Percentiles rank a stretch among this genome's conserved stretches.
phyloP scores from a whole-genome alignment of 2,888 invertebrate species.

The Falcaria lacertinaria region DNA sequence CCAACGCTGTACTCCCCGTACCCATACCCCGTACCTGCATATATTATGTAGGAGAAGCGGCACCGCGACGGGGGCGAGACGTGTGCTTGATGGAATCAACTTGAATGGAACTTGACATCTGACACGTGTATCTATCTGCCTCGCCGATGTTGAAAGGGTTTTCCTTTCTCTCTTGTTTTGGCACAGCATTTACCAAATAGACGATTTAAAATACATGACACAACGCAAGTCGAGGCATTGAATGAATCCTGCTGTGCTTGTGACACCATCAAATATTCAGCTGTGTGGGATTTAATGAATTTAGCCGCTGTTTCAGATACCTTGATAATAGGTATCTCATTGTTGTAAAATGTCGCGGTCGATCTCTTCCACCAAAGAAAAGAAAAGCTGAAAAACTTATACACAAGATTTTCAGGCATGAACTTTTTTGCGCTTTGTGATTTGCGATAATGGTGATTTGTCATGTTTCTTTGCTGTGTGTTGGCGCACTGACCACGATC shows the following conservation, averaged over 20 bases:
- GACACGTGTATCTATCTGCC: constrained; percentile 57
- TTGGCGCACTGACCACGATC: too few relatives aligned
- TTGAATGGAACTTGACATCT: constrained; percentile 69
- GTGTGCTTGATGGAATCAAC: constrained; percentile 60
- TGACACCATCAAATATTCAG: not conserved
- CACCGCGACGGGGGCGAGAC: constrained; percentile 35
- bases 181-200: constrained; percentile 3
- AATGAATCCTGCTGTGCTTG: not conserved
- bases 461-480: too few relatives aligned
- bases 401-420: too few relatives aligned
- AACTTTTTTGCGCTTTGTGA: too few relatives aligned
- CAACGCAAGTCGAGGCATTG: not conserved
- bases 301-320: not conserved
- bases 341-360: too few relatives aligned
- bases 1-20: constrained; percentile 31
- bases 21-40: constrained; percentile 45
- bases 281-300: not conserved
- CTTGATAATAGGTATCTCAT: not conserved
- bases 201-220: not conserved
- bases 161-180: constrained; percentile 9
- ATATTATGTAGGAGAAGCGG: constrained; percentile 56
- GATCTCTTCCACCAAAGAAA: too few relatives aligned
- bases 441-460: too few relatives aligned
- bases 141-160: constrained; percentile 42
- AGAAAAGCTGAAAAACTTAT: too few relatives aligned